phyloP scores from a whole-genome alignment of 2,113 vertebrate genomes.

The Zapus hudsonius region DNA sequence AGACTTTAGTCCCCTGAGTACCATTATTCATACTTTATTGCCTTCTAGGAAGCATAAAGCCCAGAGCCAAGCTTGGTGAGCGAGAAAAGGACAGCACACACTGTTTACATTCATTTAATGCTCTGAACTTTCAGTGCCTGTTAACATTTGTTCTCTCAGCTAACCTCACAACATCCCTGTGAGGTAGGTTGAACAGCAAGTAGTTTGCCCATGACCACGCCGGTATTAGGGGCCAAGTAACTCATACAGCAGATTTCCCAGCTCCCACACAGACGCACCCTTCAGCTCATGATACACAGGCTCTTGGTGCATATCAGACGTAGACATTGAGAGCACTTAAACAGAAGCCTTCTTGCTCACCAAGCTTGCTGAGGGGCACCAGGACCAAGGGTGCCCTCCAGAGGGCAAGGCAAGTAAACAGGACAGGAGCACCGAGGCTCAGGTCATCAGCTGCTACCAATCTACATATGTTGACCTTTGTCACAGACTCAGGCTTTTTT shows the following conservation, averaged over 20 bases:
- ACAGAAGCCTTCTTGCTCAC: not conserved
- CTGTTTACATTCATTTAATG: constrained; percentile 48
- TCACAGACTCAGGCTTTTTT: not conserved
- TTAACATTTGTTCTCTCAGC: not conserved
- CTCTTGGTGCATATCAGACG: not conserved
- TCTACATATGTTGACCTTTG: not conserved
- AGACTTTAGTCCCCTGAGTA: not conserved
- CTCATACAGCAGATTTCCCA: not conserved
- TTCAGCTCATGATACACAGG: not conserved
- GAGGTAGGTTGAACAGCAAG: constrained; percentile 33
- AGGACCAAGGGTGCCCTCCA: not conserved
- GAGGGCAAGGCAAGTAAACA: not conserved
- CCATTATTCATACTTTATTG: not conserved
- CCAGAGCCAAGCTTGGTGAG: not conserved
- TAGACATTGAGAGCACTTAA: not conserved
- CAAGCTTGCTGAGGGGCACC: not conserved
- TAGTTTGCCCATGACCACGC: not conserved
- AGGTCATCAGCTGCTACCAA: not conserved
- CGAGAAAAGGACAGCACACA: not conserved
- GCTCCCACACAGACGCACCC: not conserved
- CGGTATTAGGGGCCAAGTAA: not conserved
- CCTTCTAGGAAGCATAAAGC: not conserved
- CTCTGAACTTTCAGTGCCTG: not conserved
- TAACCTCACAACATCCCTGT: constrained; percentile 43
- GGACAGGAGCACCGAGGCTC: not conserved